These are phyloP conservation scores for Pachyrhynchus sulphureomaculatus DNA, from an alignment of 1,140 invertebrate species.

Conservation along the genomic window DNA sequence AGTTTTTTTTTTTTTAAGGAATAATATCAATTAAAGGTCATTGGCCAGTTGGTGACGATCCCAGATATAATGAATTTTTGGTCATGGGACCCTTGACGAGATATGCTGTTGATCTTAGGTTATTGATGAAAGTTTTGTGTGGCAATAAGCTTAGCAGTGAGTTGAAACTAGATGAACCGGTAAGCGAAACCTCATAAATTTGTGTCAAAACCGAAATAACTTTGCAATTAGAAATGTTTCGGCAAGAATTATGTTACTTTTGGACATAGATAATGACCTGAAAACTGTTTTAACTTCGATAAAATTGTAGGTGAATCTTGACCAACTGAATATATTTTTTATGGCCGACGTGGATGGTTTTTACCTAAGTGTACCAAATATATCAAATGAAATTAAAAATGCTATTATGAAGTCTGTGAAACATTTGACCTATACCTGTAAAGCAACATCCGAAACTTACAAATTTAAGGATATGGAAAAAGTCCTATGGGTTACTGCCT, in stretches of 20 bases:
- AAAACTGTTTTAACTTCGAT: conserved; percentile 10
- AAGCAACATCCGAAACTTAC: conserved; percentile 55
- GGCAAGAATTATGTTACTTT: too few species aligned
- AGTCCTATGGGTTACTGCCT: conserved; percentile 16
- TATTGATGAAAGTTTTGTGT: conserved; percentile 64
- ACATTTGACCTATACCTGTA: conserved; percentile 59
- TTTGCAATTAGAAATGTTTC: too few species aligned
- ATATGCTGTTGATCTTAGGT: conserved; percentile 71
- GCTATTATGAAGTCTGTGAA: conserved; percentile 64
- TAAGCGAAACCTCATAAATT: conserved; percentile 9
- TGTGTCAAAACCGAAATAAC: too few species aligned
- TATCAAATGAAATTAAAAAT: conserved; percentile 66
- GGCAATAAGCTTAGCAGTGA: conserved; percentile 51
- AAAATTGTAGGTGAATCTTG: conserved; percentile 62
- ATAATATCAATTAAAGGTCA: conserved; percentile 60
- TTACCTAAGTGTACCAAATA: conserved; percentile 57
- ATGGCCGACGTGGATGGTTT: conserved; percentile 72
- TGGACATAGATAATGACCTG: too few species aligned
- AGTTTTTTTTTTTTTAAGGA: conserved; percentile 49
- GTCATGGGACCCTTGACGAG: conserved; percentile 77
- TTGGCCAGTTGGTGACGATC: conserved; percentile 56
- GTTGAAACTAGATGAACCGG: conserved; percentile 49
- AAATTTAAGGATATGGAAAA: conserved; percentile 32
- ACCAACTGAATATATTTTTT: conserved; percentile 72
- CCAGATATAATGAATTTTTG: conserved; percentile 36